Conservation (phyloP, 2,888 invertebrate species). For the Cephus pulcher region DNA sequence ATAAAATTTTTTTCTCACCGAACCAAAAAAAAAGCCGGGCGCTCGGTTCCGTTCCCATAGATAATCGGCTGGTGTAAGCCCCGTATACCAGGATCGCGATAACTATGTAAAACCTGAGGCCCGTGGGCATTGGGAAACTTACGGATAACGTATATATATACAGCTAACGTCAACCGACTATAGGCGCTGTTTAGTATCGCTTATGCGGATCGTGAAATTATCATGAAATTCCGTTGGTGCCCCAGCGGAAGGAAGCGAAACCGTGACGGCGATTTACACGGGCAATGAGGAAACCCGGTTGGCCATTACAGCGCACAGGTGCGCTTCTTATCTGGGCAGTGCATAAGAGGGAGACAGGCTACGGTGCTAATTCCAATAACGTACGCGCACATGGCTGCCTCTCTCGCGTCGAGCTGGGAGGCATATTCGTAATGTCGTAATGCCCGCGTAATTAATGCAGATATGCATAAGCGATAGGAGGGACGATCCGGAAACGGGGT, state of each 20-base stretch:
- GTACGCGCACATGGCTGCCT: slow-evolving; percentile 1
- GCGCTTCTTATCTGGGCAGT: slow-evolving; percentile 12
- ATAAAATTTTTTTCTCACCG: no score
- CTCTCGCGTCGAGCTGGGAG: slow-evolving; percentile 13
- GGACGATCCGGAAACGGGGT: slow-evolving; percentile 10
- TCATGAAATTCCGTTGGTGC: slow-evolving; percentile 1
- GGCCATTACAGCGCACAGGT: slow-evolving; percentile 19
- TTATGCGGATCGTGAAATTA: not conserved
- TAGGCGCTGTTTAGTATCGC: not conserved
- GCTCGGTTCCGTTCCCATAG: not conserved
- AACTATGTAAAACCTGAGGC: not conserved
- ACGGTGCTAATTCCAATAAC: not conserved
- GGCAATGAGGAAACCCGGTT: not conserved
- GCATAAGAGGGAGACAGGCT: not conserved
- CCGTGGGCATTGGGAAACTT: not conserved
- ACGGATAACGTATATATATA: not conserved
- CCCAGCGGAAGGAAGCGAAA: not conserved
- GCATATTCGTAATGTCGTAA: slow-evolving; percentile 29
- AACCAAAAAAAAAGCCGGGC: not conserved
- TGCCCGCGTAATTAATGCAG: slow-evolving; percentile 9
- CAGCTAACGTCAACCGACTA: not conserved
- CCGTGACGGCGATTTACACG: slow-evolving; percentile 3
- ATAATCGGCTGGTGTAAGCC: not conserved
- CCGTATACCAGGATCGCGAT: no score
- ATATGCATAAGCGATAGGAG: not conserved